Base-by-base conservation (phyloP, 2,113 vertebrate species). In the Motacilla alba region DNA sequence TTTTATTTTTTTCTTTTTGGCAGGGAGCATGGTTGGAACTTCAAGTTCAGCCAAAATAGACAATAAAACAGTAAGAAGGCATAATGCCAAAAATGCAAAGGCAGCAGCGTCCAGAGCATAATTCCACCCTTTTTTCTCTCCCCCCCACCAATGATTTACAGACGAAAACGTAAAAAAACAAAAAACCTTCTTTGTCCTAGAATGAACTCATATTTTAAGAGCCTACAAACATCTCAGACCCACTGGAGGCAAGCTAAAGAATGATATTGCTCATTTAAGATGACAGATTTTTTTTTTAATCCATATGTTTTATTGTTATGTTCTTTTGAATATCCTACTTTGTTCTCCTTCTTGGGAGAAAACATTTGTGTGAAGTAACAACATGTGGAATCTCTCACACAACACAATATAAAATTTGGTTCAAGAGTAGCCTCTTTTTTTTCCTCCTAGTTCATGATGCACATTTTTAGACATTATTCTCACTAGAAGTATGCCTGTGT, bases 11-110 rank as follows among this genome's bases (percentile, higher is more conserved):
- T n/a, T 9, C 50, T 89, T 91, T 98, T 98, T 98, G 98, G 98
- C 98, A 98, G 95, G 53, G 91, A 97, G 85, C 56, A 88, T 76
- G 26, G 92, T 33, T 97, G 97, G 98, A 98, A 98, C 97, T 98
- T 96, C 98, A 97, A 98, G 98, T 99, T 99, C 98, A 98, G 98
- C 98, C 98, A 99, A 99, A 98, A 99, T 96, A 98, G 98, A 99
- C 98, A 99, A 98, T 98, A 98, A 98, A 98, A 98, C 98, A 98
- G 98, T 98, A 97, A 97, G 97, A 96, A 98, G 98, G 96, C 96
- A 98, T 97, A 97, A 97, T 96, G 98, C 98, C 98, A 99, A 98
- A 96, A 98, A 98, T 98, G 98, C 97, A 91, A 97, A 97, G 97
- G 97, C 98, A 98, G 98, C 98, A 97, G 98, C 5, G 13, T 98